Evolutionary conservation across 2,888 invertebrate species (phyloP).

Genomic region (Antheraea yamamai): DNA sequence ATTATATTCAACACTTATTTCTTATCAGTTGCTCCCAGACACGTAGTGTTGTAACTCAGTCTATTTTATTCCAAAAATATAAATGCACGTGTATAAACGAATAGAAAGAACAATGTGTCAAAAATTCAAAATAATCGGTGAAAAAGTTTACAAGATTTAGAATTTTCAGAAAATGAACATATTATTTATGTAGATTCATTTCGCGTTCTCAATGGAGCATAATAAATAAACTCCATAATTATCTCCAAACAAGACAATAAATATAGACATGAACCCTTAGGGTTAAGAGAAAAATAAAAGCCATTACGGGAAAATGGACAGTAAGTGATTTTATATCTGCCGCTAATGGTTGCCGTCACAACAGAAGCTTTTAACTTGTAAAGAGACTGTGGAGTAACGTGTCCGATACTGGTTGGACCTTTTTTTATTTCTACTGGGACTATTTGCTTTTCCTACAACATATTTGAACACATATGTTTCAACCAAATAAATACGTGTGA

Average conservation of each 20-base stretch:
- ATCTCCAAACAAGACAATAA: slow-evolving; percentile 19
- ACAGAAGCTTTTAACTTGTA: slow-evolving; percentile 42
- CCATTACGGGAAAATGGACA: slow-evolving; percentile 22
- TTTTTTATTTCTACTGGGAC: neutral
- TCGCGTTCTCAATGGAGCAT: neutral
- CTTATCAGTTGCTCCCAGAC: too few relatives aligned
- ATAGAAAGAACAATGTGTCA: too few relatives aligned
- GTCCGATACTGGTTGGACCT: neutral
- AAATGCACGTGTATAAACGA: neutral
- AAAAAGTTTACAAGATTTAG: too few relatives aligned
- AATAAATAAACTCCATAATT: slow-evolving; percentile 19
- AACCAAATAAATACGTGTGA: neutral
- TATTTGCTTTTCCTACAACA: neutral
- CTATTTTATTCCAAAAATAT: too few relatives aligned
- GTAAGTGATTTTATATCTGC: slow-evolving; percentile 45
- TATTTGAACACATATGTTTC: neutral
- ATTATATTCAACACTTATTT: too few relatives aligned
- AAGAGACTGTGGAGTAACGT: slow-evolving; percentile 20
- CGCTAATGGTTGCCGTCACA: slow-evolving; percentile 40
- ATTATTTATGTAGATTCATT: too few relatives aligned
- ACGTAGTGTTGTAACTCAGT: too few relatives aligned
- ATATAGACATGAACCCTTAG: slow-evolving; percentile 16
- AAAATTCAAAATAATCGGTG: too few relatives aligned
- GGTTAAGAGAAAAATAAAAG: slow-evolving; percentile 23
- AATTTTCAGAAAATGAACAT: too few relatives aligned